phyloP scores from a whole-genome alignment of 2,888 invertebrate genomes.

The Serripes groenlandicus region DNA sequence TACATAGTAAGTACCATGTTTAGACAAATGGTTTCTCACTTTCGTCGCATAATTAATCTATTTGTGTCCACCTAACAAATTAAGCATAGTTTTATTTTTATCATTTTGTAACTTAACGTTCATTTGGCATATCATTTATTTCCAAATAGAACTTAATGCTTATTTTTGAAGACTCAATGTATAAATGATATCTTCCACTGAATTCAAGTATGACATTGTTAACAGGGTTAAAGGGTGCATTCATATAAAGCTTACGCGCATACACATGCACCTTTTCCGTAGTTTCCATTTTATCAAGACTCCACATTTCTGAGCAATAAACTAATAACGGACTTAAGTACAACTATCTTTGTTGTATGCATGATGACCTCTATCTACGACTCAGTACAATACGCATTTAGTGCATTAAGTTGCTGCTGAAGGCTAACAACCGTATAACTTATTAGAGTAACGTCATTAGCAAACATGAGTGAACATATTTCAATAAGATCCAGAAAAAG shows the following conservation, averaged over 20 bases:
- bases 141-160: not conserved
- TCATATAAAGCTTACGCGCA: not conserved
- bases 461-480: not conserved
- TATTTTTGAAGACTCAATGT: not conserved
- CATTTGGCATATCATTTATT: not conserved
- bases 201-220: not conserved
- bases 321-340: not conserved
- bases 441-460: not conserved
- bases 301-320: not conserved
- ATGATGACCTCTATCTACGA: not conserved
- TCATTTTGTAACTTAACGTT: not conserved
- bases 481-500: not conserved
- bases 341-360: not conserved
- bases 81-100: not conserved
- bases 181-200: not conserved
- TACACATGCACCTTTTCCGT: not conserved
- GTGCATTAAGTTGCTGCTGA: not conserved
- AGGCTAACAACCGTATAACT: not conserved
- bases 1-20: not conserved
- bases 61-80: not conserved
- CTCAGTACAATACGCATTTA: not conserved
- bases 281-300: not conserved
- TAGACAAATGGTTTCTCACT: not conserved
- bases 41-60: not conserved
- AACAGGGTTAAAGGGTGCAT: not conserved